These are phyloP conservation scores for Drosophila subobscura DNA, from an alignment of 1,140 invertebrate species.

Conservation along the genomic window DNA sequence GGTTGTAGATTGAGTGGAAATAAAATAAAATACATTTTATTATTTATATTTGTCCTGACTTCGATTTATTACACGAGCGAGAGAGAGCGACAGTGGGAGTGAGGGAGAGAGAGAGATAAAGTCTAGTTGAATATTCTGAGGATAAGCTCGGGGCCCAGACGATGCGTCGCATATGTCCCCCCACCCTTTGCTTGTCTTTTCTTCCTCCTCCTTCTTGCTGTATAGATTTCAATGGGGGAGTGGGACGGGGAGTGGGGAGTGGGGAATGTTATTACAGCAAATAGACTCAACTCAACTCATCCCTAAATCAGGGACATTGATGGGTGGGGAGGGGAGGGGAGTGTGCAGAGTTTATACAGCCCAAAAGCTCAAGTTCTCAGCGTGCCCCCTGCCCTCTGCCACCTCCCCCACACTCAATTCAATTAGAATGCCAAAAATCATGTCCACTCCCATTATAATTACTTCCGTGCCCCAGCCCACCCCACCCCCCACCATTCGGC, in stretches of 20 bases:
- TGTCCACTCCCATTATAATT: conserved; percentile 74
- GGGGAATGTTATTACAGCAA: no score
- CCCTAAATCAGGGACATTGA: no score
- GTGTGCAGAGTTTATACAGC: no score
- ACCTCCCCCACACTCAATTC: conserved; percentile 54
- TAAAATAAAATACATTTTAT: conserved; percentile 80
- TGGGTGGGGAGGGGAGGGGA: no score
- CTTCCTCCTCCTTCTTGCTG: no score
- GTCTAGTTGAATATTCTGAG: conserved; percentile 33
- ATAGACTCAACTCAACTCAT: no score
- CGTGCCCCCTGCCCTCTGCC: no score
- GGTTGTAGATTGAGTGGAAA: conserved; percentile 37
- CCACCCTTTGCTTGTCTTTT: conserved; percentile 5
- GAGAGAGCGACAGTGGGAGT: conserved; percentile 40
- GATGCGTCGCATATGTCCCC: conserved; percentile 31
- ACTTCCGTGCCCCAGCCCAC: conserved; percentile 48
- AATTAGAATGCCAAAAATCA: conserved; percentile 79
- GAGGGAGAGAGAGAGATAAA: conserved; percentile 22
- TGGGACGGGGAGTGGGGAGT: no score
- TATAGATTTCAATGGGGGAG: no score
- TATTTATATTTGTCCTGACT: conserved; percentile 81
- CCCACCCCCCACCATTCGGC: no score
- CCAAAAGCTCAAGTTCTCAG: no score
- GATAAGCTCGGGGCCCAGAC: conserved; percentile 45
- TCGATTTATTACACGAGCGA: conserved; percentile 71